phyloP scores from a whole-genome alignment of 1,140 invertebrate genomes.

The Colletes gigas region DNA sequence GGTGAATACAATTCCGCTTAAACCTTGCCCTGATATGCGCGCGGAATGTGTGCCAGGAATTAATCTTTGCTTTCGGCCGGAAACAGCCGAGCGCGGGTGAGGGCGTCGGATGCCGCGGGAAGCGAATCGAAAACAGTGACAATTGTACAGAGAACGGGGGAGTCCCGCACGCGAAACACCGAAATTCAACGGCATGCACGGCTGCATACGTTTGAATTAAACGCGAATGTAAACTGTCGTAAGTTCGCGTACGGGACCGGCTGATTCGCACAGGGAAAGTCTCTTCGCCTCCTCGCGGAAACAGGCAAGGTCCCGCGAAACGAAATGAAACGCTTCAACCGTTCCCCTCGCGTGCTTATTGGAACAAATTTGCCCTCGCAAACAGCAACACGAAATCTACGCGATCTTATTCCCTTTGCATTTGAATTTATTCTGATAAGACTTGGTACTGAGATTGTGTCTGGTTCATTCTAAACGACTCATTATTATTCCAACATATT shows the following conservation, averaged over 20 bases:
- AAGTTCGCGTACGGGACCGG: background rate
- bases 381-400: too few species aligned
- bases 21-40: slow-evolving; percentile 22
- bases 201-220: slow-evolving; percentile 43
- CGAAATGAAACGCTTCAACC: background rate
- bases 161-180: background rate
- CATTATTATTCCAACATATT: too few species aligned
- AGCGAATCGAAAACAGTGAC: slow-evolving; percentile 32
- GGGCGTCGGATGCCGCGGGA: background rate
- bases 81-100: background rate
- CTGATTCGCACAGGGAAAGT: slow-evolving; percentile 11
- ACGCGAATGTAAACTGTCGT: slow-evolving; percentile 35
- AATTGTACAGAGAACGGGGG: slow-evolving; percentile 9
- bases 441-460: too few species aligned
- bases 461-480: too few species aligned
- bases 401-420: too few species aligned
- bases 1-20: slow-evolving; percentile 34
- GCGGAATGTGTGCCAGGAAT: slow-evolving; percentile 28
- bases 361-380: too few species aligned
- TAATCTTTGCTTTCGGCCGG: slow-evolving; percentile 38
- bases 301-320: background rate
- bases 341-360: background rate
- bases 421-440: background rate
- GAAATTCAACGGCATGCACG: slow-evolving; percentile 19
- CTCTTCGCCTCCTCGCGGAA: background rate